These are phyloP conservation scores for Prionailurus bengalensis DNA, from an alignment of 2,113 vertebrate species.

Conservation along the genomic window DNA sequence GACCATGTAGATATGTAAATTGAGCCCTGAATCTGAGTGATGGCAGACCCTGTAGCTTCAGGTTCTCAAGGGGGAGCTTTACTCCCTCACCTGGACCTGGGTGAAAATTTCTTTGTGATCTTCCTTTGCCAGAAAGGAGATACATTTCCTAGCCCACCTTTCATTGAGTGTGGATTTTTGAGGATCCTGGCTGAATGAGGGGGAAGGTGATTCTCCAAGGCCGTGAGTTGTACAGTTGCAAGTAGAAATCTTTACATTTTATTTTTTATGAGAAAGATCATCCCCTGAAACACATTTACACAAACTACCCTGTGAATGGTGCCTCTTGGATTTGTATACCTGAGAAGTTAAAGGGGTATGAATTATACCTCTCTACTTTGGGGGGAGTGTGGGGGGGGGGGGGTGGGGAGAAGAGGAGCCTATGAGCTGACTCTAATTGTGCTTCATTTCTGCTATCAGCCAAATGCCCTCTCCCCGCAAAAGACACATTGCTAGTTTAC, in stretches of 20 bases:
- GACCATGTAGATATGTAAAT: background rate
- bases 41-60: background rate
- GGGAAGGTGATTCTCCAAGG: background rate
- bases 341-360: background rate
- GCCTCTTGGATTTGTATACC: background rate
- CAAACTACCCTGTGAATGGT: background rate
- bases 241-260: constrained; percentile 1
- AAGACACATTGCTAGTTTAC: background rate
- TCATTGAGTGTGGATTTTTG: background rate
- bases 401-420: background rate
- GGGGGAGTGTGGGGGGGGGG: background rate
- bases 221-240: background rate
- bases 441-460: background rate
- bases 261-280: background rate
- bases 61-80: background rate
- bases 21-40: background rate
- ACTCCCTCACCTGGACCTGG: background rate
- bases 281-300: background rate
- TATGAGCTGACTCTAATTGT: background rate
- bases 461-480: background rate
- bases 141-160: background rate
- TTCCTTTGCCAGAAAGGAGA: background rate
- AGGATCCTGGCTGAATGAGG: background rate
- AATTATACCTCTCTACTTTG: background rate
- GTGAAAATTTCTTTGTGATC: background rate